phyloP scores from a whole-genome alignment of 2,797 vertebrate genomes.

The Dromococcyx pavoninus region DNA sequence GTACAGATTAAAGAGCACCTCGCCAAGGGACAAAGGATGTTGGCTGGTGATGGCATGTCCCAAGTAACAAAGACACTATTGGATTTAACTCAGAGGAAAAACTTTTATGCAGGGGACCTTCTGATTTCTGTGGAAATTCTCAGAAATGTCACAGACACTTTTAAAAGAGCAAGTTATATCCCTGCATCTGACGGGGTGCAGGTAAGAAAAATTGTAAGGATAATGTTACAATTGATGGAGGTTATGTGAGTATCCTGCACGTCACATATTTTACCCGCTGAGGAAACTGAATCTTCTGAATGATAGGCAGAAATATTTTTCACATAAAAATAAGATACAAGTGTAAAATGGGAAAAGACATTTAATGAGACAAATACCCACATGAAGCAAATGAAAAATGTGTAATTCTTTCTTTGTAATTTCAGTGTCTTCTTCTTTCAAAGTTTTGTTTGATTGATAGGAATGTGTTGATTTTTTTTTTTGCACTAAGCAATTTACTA shows the following conservation, averaged over 20 bases:
- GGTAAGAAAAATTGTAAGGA: slow-evolving; percentile 74
- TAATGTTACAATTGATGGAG: neutral
- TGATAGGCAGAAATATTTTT: neutral
- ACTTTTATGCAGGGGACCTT: slow-evolving; percentile 96
- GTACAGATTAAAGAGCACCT: slow-evolving; percentile 96
- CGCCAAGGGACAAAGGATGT: slow-evolving; percentile 92
- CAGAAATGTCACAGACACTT: slow-evolving; percentile 97
- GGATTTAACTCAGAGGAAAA: slow-evolving; percentile 97
- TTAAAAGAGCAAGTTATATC: slow-evolving; percentile 96
- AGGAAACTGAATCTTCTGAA: neutral
- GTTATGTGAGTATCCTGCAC: slow-evolving; percentile 5
- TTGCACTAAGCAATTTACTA: neutral
- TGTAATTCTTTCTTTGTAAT: neutral
- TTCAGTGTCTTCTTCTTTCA: neutral
- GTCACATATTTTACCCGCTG: neutral
- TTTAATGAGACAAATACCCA: neutral
- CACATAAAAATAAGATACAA: neutral
- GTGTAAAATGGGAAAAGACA: neutral
- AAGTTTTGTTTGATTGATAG: neutral
- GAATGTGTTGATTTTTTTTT: neutral
- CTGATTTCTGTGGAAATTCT: slow-evolving; percentile 98
- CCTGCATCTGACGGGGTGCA: slow-evolving; percentile 97
- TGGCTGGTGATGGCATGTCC: slow-evolving; percentile 97
- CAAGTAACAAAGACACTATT: slow-evolving; percentile 96
- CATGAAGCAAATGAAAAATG: neutral